These are phyloP conservation scores for Megathymus violae DNA, from an alignment of 1,140 invertebrate species.

Conservation along the genomic window DNA sequence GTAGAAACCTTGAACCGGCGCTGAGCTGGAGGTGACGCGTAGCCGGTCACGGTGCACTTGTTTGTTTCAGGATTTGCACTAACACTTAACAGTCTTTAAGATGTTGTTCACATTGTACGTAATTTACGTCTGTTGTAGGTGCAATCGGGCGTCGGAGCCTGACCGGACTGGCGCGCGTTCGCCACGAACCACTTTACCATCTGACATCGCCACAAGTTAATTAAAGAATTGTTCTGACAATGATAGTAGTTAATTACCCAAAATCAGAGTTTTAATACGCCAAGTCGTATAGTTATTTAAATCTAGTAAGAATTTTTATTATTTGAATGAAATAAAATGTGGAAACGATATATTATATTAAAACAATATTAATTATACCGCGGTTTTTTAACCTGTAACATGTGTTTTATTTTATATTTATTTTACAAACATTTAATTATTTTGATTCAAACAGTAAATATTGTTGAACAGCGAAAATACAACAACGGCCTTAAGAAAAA, in stretches of 20 bases:
- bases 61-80: constrained; percentile 58
- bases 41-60: constrained; percentile 9
- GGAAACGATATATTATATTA: too few species aligned
- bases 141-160: constrained; percentile 48
- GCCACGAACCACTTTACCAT: constrained; percentile 44
- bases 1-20: constrained; percentile 66
- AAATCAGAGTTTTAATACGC: too few species aligned
- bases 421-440: too few species aligned
- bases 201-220: constrained; percentile 57
- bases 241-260: constrained; percentile 3
- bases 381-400: too few species aligned
- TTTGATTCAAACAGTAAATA: too few species aligned
- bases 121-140: constrained; percentile 41
- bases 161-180: constrained; percentile 56
- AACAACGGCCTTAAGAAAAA: too few species aligned
- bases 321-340: too few species aligned
- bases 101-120: constrained; percentile 33
- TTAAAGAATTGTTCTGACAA: constrained; percentile 66
- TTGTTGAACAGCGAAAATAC: too few species aligned
- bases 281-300: too few species aligned
- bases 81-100: constrained; percentile 49
- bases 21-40: constrained; percentile 41
- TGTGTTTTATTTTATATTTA: too few species aligned
- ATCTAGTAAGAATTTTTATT: too few species aligned
- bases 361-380: too few species aligned